Percentiles rank a stretch among this genome's conserved stretches.
Conservation (phyloP, 1,140 invertebrate genomes). For the Thereuonema tuberculata region DNA sequence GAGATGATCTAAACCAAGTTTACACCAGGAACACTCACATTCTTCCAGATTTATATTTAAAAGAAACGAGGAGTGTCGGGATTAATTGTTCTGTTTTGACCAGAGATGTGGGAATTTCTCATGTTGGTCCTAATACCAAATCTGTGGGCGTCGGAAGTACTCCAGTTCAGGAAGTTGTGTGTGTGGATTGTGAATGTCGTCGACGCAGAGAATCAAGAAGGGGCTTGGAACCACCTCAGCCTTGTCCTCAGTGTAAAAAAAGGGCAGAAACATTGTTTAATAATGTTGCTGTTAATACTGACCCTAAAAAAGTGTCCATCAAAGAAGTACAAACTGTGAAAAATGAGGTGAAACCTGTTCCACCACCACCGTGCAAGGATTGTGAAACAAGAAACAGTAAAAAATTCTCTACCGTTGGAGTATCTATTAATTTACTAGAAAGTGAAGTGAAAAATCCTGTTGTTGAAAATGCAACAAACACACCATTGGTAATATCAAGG, state of each 20-base stretch:
- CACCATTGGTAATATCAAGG: slow-evolving; percentile 19
- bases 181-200: background rate
- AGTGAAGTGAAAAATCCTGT: background rate
- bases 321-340: background rate
- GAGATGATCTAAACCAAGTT: slow-evolving; percentile 16
- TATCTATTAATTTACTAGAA: background rate
- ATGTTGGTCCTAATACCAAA: slow-evolving; percentile 32
- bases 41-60: background rate
- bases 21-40: too few species aligned
- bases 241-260: background rate
- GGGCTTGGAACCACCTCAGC: background rate
- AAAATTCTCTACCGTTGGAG: background rate
- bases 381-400: background rate
- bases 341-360: background rate
- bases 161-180: background rate
- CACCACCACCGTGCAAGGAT: background rate
- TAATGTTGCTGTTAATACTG: background rate
- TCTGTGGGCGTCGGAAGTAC: slow-evolving; percentile 25
- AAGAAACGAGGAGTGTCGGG: slow-evolving; percentile 42
- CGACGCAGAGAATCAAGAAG: too few species aligned
- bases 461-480: slow-evolving; percentile 24
- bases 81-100: slow-evolving; percentile 50
- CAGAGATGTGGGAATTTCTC: slow-evolving; percentile 45
- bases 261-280: background rate
- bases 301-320: background rate